Percentiles rank a stretch among this genome's conserved stretches.
Conservation (phyloP, 1,140 invertebrate species). For the Bombus fervidus region DNA sequence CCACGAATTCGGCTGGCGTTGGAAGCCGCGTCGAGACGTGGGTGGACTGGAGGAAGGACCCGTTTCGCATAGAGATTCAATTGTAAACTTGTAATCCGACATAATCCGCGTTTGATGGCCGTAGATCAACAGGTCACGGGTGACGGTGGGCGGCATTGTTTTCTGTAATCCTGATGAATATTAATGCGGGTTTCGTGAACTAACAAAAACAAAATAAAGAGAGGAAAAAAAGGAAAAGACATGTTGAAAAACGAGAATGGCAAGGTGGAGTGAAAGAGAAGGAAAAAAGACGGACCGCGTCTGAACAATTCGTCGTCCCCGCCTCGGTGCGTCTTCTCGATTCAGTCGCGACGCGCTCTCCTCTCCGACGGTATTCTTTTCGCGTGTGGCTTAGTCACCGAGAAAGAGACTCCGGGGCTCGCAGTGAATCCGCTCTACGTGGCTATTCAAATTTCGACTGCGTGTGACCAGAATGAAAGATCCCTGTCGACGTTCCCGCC, state of each 20-base stretch:
- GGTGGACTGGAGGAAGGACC: constrained; percentile 42
- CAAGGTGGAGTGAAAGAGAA: background rate
- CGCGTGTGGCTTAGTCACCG: constrained; percentile 79
- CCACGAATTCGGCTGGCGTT: constrained; percentile 40
- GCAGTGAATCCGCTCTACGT: constrained; percentile 73
- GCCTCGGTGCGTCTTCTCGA: background rate
- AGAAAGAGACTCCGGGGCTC: constrained; percentile 51
- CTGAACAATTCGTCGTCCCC: constrained; percentile 17
- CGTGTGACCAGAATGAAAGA: constrained; percentile 78
- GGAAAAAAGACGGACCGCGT: background rate
- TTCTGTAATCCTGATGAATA: constrained; percentile 79
- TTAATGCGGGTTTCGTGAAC: constrained; percentile 75
- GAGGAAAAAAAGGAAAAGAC: background rate
- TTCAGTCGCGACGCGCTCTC: background rate
- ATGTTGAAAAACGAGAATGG: background rate
- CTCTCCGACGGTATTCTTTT: constrained; percentile 77
- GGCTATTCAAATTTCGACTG: constrained; percentile 78
- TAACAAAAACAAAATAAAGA: background rate
- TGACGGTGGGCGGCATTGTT: constrained; percentile 76
- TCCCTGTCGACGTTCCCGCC: constrained; percentile 30
- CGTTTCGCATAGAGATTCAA: constrained; percentile 73
- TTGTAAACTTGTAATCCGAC: constrained; percentile 77
- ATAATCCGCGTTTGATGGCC: constrained; percentile 76
- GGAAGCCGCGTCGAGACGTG: constrained; percentile 29
- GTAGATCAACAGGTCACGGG: constrained; percentile 76